phyloP scores from a whole-genome alignment of 1,140 invertebrate species.

The Phortica variegata region DNA sequence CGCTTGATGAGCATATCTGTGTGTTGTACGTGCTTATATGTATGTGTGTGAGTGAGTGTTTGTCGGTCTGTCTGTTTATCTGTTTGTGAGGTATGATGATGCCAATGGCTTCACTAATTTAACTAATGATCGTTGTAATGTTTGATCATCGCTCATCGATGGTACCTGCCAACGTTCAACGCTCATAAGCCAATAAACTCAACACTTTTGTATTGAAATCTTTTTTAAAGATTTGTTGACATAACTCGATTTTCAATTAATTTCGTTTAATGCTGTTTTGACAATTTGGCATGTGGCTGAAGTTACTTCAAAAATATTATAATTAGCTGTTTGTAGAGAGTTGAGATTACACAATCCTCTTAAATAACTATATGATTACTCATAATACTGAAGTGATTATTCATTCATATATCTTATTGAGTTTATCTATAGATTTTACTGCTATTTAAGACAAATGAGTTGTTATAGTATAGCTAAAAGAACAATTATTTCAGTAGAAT shows the following conservation, averaged over 20 bases:
- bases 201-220: conserved; percentile 17
- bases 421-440: too few relatives aligned
- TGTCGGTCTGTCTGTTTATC: background rate
- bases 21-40: too few relatives aligned
- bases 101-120: conserved; percentile 30
- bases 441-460: too few relatives aligned
- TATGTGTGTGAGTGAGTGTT: too few relatives aligned
- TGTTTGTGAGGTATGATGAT: background rate
- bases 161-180: conserved; percentile 27
- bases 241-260: conserved; percentile 29
- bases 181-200: conserved; percentile 30
- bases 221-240: conserved; percentile 19
- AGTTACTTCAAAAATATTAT: too few relatives aligned
- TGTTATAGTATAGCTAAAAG: too few relatives aligned
- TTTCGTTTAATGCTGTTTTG: conserved; percentile 18
- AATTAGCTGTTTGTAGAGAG: too few relatives aligned
- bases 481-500: too few relatives aligned
- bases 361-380: too few relatives aligned
- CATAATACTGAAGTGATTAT: too few relatives aligned
- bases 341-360: too few relatives aligned
- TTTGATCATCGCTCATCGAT: conserved; percentile 26
- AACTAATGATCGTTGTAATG: conserved; percentile 53
- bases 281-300: conserved; percentile 35
- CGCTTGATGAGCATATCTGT: conserved; percentile 9
- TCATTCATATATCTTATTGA: too few relatives aligned